phyloP scores from a whole-genome alignment of 2,888 invertebrate genomes.

The Uropetala carovei region DNA sequence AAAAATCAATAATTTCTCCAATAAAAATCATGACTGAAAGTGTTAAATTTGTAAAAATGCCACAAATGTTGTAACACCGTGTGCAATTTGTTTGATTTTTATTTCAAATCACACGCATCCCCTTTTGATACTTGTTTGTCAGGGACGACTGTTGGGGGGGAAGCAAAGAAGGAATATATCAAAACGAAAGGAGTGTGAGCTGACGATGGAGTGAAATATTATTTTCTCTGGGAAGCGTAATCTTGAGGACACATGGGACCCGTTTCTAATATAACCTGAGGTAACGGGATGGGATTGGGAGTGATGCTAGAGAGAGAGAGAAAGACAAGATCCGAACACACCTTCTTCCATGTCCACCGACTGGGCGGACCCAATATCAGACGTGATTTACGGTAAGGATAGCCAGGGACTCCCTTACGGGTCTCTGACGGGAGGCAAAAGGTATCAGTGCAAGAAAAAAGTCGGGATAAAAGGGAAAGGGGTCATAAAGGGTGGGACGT shows the following conservation, averaged over 20 bases:
- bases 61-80: too few relatives aligned
- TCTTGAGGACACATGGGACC: neutral
- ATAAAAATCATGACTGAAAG: too few relatives aligned
- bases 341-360: neutral
- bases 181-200: too few relatives aligned
- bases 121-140: too few relatives aligned
- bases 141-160: too few relatives aligned
- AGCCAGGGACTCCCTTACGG: neutral
- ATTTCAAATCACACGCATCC: too few relatives aligned
- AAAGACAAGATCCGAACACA: conserved; percentile 7
- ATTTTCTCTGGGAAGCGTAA: neutral
- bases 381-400: neutral
- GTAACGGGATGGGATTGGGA: neutral
- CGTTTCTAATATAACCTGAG: conserved; percentile 12
- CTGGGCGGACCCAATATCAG: neutral
- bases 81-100: too few relatives aligned
- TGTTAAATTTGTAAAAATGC: too few relatives aligned
- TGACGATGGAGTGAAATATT: conserved; percentile 10
- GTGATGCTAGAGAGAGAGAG: too few relatives aligned
- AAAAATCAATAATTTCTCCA: too few relatives aligned
- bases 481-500: too few relatives aligned
- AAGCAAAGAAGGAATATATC: neutral
- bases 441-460: neutral
- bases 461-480: neutral
- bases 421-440: neutral